Evolutionary conservation across 2,113 vertebrate genomes (phyloP).

Genomic region (Microtus oregoni): DNA sequence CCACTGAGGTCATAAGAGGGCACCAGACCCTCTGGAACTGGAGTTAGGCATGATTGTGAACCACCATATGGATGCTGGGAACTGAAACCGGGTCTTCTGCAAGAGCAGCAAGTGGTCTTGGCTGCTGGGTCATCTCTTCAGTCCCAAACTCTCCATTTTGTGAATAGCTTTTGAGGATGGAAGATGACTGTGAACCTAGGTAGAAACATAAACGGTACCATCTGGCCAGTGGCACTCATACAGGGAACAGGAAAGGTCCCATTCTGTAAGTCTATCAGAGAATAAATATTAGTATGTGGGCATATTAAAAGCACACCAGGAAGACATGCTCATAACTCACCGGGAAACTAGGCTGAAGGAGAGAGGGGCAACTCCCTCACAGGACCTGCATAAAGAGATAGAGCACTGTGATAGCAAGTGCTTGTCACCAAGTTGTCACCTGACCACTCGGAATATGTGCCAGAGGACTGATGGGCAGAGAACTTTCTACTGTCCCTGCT

Average conservation of each 20-base stretch:
- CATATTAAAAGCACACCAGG: not conserved
- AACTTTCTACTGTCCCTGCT: not conserved
- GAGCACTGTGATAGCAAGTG: not conserved
- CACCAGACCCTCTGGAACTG: not conserved
- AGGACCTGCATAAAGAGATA: not conserved
- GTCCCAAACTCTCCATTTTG: not conserved
- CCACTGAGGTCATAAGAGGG: not conserved
- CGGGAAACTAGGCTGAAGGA: not conserved
- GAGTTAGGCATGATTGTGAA: not conserved
- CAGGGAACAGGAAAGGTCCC: not conserved
- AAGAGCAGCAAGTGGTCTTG: not conserved
- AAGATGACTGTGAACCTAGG: not conserved
- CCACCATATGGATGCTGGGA: not conserved
- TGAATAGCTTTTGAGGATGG: not conserved
- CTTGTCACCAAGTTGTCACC: no score
- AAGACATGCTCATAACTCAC: not conserved
- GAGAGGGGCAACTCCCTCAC: not conserved
- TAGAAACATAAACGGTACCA: not conserved
- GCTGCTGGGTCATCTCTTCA: not conserved
- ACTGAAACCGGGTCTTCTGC: not conserved
- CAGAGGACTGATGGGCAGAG: not conserved
- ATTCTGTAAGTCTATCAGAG: not conserved
- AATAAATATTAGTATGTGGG: not conserved
- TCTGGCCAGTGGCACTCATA: not conserved
- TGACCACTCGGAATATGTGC: fast-evolving